Base-by-base conservation (phyloP, 2,888 invertebrate genomes). In the Apotomis capreana region DNA sequence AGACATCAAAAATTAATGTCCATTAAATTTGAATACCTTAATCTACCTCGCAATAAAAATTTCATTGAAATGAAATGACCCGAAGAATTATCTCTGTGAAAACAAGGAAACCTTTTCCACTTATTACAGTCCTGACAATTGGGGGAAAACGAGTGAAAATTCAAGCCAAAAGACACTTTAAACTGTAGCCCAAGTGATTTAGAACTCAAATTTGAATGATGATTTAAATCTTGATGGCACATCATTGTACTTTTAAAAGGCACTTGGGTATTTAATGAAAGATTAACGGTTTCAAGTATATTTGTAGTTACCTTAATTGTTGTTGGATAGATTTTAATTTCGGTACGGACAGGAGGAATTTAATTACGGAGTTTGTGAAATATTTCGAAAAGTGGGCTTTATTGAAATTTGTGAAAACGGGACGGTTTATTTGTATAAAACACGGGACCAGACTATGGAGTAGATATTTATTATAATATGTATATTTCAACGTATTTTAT, bases 81-180 rank as follows among this genome's bases (percentile, higher is more conserved):
- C 26, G 26, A 26, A 40, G 26, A 70, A 61, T 67, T 67, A 70
- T 70, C 49, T 67, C 55, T 55, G 40, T 36, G 49, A 57, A 61
- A 70, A 67, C 67, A 70, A 67, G 59, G 52, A 61, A 67, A 61
- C 60, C 67, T 40, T 67, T 65, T 61, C 13, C 60, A n/a, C 60
- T 70, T 54, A 67, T 67, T 64, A 70, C 49, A 37, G 54, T 69
- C 62, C 40, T 12, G 55, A 57, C 70, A 67, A 61, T 70, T 65
- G 54, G 61, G 65, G 70, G n/a, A 55, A 54, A 60, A 46, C 52
- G 55, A 55, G 52, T 64, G 44, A 51, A 59, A 60, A 49, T 61
- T 13, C 12, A 9, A 5, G 9, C 13, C 8, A 12, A 60, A 46
- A 36, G 26, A 8, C 15, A 51, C n/a, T 58, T 51, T 44, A 4